These are phyloP conservation scores for Alcis repandata DNA, from an alignment of 2,888 invertebrate species.

Conservation along the genomic window DNA sequence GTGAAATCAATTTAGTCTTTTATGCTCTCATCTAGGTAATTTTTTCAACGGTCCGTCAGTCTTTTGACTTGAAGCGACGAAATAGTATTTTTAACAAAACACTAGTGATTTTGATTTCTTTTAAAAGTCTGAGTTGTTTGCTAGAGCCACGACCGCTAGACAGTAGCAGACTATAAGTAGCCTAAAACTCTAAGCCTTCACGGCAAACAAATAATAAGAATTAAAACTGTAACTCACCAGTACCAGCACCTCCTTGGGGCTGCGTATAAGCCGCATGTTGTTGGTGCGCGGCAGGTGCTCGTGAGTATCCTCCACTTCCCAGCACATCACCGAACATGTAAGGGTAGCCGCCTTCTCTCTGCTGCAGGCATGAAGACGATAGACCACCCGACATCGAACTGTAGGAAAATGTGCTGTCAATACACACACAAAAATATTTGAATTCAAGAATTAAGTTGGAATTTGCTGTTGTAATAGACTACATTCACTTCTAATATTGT, in stretches of 20 bases:
- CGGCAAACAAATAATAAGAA: too few relatives aligned
- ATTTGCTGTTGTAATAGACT: not conserved
- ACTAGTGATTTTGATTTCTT: too few relatives aligned
- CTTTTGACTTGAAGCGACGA: too few relatives aligned
- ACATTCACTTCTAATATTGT: not conserved
- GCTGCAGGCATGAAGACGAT: conserved; percentile 94
- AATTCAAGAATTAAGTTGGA: not conserved
- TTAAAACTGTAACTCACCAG: conserved; percentile 82
- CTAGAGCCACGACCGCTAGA: too few relatives aligned
- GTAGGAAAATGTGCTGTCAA: conserved; percentile 62
- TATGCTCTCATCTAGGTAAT: too few relatives aligned
- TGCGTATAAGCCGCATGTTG: conserved; percentile 90
- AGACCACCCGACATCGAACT: conserved; percentile 96
- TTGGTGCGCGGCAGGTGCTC: conserved; percentile 91
- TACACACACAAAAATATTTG: not conserved
- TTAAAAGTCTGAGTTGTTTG: too few relatives aligned
- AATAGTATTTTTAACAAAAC: too few relatives aligned
- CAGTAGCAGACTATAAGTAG: too few relatives aligned
- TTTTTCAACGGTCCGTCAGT: too few relatives aligned
- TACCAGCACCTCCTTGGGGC: conserved; percentile 84
- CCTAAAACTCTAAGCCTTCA: too few relatives aligned
- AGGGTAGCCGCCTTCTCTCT: conserved; percentile 93
- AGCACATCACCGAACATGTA: conserved; percentile 97
- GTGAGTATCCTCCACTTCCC: conserved; percentile 89
- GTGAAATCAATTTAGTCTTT: too few relatives aligned